Conservation (phyloP, 2,113 vertebrate species). For the Dolichotis patagonum region DNA sequence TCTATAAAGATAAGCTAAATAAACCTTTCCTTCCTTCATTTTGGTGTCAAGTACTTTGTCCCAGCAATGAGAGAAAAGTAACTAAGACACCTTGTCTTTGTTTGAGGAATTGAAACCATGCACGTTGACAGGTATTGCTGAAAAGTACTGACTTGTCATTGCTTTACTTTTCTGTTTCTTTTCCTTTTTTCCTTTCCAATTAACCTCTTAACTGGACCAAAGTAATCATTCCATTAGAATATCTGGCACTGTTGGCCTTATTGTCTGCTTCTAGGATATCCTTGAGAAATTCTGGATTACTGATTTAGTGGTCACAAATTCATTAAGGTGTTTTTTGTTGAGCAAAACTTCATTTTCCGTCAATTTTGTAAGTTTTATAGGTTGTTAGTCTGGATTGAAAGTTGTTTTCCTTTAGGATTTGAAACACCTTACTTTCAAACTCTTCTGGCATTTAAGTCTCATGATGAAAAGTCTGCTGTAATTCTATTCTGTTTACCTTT, state of each 20-base stretch:
- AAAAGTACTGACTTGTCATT: neutral
- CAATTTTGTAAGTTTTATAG: neutral
- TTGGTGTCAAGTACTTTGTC: no score
- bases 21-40: no score
- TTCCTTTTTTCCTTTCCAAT: neutral
- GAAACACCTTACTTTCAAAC: neutral
- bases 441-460: neutral
- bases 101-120: neutral
- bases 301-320: neutral
- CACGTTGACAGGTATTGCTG: neutral
- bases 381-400: neutral
- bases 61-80: no score
- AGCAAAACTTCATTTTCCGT: neutral
- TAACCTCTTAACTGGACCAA: no score
- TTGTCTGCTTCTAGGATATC: neutral
- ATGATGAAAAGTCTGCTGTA: neutral
- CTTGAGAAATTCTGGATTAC: neutral
- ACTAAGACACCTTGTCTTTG: neutral
- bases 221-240: no score
- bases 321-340: neutral
- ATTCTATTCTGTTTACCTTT: neutral
- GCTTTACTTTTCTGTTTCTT: neutral
- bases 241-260: no score
- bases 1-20: no score
- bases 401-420: neutral